phyloP scores from a whole-genome alignment of 2,113 vertebrate genomes.

The Theristicus caerulescens region DNA sequence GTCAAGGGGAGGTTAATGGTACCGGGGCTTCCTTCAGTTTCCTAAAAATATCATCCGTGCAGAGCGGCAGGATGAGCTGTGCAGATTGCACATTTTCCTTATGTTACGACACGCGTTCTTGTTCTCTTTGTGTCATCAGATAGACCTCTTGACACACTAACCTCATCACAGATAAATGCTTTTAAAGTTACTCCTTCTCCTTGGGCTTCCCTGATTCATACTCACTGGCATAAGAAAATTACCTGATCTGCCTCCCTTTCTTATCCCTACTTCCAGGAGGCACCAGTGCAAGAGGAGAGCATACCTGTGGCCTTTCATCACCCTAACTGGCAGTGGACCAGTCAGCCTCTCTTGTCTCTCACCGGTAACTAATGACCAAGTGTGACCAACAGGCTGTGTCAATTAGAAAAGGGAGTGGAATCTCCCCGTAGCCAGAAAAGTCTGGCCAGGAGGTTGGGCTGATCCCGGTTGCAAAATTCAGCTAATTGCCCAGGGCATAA shows the following conservation, averaged over 20 bases:
- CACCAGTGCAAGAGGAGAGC: neutral
- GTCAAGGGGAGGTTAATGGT: neutral
- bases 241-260: neutral
- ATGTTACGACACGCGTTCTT: fast-evolving
- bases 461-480: neutral
- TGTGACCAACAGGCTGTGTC: neutral
- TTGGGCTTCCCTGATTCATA: neutral
- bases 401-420: neutral
- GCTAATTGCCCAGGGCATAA: neutral
- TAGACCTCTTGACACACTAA: neutral
- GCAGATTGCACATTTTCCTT: neutral
- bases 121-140: neutral
- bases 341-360: neutral
- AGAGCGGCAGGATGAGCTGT: neutral
- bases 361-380: neutral
- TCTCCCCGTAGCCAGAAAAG: neutral
- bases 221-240: neutral
- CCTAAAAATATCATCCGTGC: neutral
- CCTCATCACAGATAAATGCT: neutral
- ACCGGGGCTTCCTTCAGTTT: neutral
- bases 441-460: neutral
- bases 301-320: neutral
- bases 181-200: neutral
- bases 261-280: neutral
- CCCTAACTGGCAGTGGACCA: neutral